These are phyloP conservation scores for Idaea aversata DNA, from an alignment of 2,888 invertebrate species.

Conservation along the genomic window DNA sequence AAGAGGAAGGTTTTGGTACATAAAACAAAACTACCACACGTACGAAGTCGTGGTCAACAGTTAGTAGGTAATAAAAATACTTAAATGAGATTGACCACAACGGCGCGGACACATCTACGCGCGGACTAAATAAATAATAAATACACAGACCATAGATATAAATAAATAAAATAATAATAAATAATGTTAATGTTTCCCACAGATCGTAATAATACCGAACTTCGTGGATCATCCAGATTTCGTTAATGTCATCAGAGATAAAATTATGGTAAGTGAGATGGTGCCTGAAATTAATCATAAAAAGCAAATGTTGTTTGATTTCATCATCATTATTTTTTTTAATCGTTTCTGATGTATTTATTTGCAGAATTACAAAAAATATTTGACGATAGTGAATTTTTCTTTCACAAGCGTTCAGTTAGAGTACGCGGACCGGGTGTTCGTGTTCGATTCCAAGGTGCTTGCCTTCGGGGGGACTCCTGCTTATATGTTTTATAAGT, in stretches of 20 bases:
- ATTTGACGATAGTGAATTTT: constrained; percentile 51
- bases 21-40: too few species aligned
- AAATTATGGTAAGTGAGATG: constrained; percentile 51
- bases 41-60: too few species aligned
- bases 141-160: too few species aligned
- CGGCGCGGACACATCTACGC: too few species aligned
- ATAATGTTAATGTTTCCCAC: constrained; percentile 25
- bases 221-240: constrained; percentile 38
- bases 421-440: constrained; percentile 60
- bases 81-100: too few species aligned
- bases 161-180: too few species aligned
- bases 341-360: background rate
- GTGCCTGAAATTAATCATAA: background rate
- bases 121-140: too few species aligned
- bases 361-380: constrained; percentile 50
- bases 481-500: constrained; percentile 66
- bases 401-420: constrained; percentile 44
- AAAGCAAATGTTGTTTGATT: background rate
- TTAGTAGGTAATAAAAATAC: too few species aligned
- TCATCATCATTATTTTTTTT: background rate
- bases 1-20: too few species aligned
- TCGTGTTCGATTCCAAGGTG: constrained; percentile 53
- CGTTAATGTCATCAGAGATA: constrained; percentile 54
- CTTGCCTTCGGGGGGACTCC: constrained; percentile 67
- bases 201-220: constrained; percentile 57